Conservation (phyloP, 2,888 invertebrate species). For the Lymantria dispar region DNA sequence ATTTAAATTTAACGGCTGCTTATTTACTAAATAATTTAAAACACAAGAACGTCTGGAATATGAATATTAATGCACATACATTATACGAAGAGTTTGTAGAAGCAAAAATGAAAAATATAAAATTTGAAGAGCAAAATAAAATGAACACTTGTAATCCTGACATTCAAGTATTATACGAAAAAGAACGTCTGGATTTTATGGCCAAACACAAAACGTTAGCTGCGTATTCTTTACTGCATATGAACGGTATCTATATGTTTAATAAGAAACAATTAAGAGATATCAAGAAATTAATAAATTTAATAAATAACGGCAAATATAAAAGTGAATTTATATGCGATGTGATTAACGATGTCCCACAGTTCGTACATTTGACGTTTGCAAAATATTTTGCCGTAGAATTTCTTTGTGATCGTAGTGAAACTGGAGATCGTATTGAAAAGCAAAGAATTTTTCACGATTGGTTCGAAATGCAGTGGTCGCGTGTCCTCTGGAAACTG, state of each 20-base stretch:
- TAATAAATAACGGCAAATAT: not conserved
- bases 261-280: not conserved
- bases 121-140: slow-evolving; percentile 16
- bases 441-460: too few species aligned
- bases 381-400: slow-evolving; percentile 5
- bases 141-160: slow-evolving; percentile 12
- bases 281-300: not conserved
- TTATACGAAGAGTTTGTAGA: slow-evolving; percentile 19
- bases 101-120: slow-evolving; percentile 15
- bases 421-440: too few species aligned
- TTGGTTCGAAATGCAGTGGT: too few species aligned
- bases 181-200: slow-evolving; percentile 12
- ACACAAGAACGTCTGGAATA: not conserved
- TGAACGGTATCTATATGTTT: not conserved
- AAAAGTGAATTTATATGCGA: slow-evolving; percentile 3
- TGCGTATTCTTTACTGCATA: slow-evolving; percentile 10
- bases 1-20: slow-evolving; percentile 14
- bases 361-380: slow-evolving; percentile 7
- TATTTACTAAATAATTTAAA: slow-evolving; percentile 13
- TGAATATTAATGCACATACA: slow-evolving; percentile 7
- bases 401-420: slow-evolving; percentile 1
- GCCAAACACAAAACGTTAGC: slow-evolving; percentile 18
- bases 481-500: too few species aligned
- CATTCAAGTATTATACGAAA: slow-evolving; percentile 9
- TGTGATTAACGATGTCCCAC: not conserved